Base-by-base conservation (phyloP, 2,797 vertebrate genomes). In the Champsocephalus esox region DNA sequence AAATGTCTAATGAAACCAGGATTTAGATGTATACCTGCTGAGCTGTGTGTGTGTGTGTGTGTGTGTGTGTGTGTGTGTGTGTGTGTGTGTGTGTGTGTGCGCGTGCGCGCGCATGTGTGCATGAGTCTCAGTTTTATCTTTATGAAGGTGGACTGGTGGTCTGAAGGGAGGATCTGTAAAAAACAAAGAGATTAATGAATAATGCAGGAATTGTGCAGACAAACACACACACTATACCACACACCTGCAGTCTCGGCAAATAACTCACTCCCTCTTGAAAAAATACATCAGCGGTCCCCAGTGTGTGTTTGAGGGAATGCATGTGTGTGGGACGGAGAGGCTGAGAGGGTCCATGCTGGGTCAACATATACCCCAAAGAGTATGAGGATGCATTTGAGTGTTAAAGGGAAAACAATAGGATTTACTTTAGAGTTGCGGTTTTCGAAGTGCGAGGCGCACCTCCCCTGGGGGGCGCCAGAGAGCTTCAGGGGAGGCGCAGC, bases 171-270 rank as follows among this genome's bases (percentile, higher is more conserved):
- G 52, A 73, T 79, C 66, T 54, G 54, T 77, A 73, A 87, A 38
- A 90, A 88, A 89, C 84, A 89, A 86, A 82, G 72, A 79, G 69
- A 87, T 83, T 66, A 71, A 87, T 89, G 86, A 89, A 92, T 91
- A 89, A 89, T 90, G 66, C 77, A 88, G 52, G 38, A 48, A 50
- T 28, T 59, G 65, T 66, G 59, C 49, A 48, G 54, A 59, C 60
- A 14, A 43, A 28, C 28, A 49, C 73, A 67, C 50, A 57, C 14
- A 46, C 19, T 2, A 1, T 46, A 24, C 73, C n/a, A 70, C 70
- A 77, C 73, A 72, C 32, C 56, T 5, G 17, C 48, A 69, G 34
- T 9, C 13, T 38, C 9, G 0, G 60, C 32, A 72, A 56, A 52
- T 48, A 64, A 70, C 50, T 62, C 55, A 66, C 1, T n/a, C 45